Evolutionary conservation across 2,113 vertebrate genomes (phyloP).

Genomic region (Microcebus griseorufus): DNA sequence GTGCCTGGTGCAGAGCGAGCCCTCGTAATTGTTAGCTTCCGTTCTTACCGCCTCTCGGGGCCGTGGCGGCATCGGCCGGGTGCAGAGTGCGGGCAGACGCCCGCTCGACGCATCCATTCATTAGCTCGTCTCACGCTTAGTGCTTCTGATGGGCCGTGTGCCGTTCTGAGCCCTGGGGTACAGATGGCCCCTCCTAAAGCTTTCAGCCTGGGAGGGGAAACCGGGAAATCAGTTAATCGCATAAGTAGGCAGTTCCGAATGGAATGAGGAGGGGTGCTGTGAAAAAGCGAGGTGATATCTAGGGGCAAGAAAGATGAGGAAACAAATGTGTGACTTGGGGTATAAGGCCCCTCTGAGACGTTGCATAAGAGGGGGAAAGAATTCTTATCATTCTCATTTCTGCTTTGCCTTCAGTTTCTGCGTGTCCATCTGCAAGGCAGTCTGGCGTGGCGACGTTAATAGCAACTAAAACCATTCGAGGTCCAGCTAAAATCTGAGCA

Average conservation of each 20-base stretch:
- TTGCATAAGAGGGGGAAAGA: neutral
- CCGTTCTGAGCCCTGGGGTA: neutral
- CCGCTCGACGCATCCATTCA: fast-evolving
- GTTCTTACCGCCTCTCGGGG: fast-evolving
- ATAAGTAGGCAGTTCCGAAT: neutral
- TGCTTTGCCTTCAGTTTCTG: neutral
- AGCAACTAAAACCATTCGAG: neutral
- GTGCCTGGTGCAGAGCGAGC: neutral
- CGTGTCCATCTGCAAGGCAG: neutral
- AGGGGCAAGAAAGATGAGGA: neutral
- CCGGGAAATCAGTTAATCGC: neutral
- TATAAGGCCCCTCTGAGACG: neutral
- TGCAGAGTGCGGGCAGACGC: neutral
- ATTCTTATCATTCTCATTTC: neutral
- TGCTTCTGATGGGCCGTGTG: fast-evolving
- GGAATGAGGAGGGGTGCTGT: too few relatives aligned
- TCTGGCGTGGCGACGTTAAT: neutral
- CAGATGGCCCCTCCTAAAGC: neutral
- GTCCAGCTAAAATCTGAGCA: neutral
- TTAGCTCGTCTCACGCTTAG: neutral
- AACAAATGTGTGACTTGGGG: neutral
- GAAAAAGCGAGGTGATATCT: neutral
- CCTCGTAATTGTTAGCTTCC: fast-evolving
- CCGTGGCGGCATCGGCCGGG: fast-evolving
- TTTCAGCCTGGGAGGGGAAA: neutral